Conservation (phyloP, 2,797 vertebrate species). For the Myotis myotis region DNA sequence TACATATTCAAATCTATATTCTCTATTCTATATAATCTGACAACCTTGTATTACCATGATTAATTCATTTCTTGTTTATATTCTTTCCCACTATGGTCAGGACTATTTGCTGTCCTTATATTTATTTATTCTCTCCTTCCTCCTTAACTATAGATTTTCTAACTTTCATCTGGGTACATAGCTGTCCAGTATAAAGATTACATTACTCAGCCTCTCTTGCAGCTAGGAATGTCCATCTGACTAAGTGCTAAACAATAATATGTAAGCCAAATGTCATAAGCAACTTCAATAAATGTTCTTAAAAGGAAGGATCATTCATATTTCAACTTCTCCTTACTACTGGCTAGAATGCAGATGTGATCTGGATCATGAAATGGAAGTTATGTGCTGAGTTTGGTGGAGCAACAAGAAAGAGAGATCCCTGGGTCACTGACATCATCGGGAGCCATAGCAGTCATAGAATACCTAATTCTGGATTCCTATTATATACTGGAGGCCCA, state of each 20-base stretch:
- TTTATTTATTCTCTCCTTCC: conserved; percentile 2
- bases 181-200: background rate
- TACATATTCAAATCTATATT: conserved; percentile 43
- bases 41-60: background rate
- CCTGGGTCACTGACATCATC: background rate
- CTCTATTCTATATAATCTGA: conserved; percentile 21
- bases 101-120: background rate
- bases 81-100: background rate
- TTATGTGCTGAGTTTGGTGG: background rate
- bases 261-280: background rate
- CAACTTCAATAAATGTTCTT: background rate
- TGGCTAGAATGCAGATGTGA: background rate
- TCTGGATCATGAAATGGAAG: background rate
- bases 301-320: background rate
- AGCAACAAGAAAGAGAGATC: background rate
- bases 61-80: background rate
- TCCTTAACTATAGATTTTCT: conserved; percentile 28
- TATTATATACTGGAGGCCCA: background rate
- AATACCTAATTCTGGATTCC: background rate
- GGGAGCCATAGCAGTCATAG: background rate
- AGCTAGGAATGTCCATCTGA: background rate
- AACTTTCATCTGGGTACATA: background rate
- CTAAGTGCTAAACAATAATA: background rate
- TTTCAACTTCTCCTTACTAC: background rate
- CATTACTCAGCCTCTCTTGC: background rate